Conservation (phyloP, 2,797 vertebrate species). For the Moxostoma hubbsi region DNA sequence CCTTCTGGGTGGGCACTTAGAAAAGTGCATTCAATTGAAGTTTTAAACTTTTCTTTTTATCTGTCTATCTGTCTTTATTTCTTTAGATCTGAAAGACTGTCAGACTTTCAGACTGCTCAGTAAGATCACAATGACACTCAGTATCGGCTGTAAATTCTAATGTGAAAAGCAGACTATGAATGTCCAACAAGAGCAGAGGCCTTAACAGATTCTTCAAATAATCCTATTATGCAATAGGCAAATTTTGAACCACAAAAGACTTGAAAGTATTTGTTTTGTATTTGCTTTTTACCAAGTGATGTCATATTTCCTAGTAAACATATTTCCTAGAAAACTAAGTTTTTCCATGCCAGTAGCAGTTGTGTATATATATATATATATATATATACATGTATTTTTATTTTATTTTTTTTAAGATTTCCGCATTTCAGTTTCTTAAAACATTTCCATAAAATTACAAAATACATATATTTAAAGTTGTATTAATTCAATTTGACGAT, state of each 20-base stretch:
- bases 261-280: constrained; percentile 49
- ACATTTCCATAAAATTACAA: too few relatives aligned
- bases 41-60: constrained; percentile 27
- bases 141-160: background rate
- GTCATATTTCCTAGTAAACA: background rate
- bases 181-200: background rate
- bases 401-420: too few relatives aligned
- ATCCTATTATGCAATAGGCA: constrained; percentile 27
- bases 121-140: background rate
- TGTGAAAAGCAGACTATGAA: background rate
- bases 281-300: constrained; percentile 18
- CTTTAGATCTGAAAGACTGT: background rate
- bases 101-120: too few relatives aligned
- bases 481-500: too few relatives aligned
- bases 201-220: constrained; percentile 11
- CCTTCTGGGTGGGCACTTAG: constrained; percentile 58
- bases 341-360: too few relatives aligned
- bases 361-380: too few relatives aligned
- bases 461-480: too few relatives aligned
- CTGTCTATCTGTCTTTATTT: constrained; percentile 4
- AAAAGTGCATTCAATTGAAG: constrained; percentile 36
- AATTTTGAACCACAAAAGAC: constrained; percentile 66
- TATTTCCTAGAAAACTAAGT: background rate
- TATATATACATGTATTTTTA: too few relatives aligned
- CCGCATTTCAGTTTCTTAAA: too few relatives aligned